Percentiles rank a stretch among this genome's conserved stretches.
Evolutionary conservation across 2,113 vertebrate species (phyloP).

Genomic region (Procapra przewalskii): DNA sequence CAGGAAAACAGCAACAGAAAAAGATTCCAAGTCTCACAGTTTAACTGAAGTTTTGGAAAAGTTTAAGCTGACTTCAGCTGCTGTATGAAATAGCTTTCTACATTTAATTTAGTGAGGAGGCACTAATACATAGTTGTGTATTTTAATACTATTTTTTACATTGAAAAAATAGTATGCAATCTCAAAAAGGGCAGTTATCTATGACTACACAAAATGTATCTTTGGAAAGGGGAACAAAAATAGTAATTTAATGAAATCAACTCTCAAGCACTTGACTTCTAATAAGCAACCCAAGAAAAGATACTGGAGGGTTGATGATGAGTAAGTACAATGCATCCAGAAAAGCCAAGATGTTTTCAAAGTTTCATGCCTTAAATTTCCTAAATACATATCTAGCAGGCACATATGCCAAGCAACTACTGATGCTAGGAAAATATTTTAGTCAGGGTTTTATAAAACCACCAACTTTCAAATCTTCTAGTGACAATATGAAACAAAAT

Average conservation of each 20-base stretch:
- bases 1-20: not conserved
- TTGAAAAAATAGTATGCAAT: constrained; percentile 33
- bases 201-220: constrained; percentile 21
- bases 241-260: constrained; percentile 29
- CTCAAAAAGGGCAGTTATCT: constrained; percentile 26
- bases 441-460: constrained; percentile 38
- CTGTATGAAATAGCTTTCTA: constrained; percentile 32
- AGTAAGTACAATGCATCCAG: not conserved
- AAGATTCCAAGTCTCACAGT: constrained; percentile 19
- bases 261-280: constrained; percentile 10
- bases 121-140: not conserved
- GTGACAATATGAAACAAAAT: constrained; percentile 71
- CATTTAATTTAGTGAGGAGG: constrained; percentile 42
- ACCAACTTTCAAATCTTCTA: constrained; percentile 24
- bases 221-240: constrained; percentile 14
- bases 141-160: constrained; percentile 58
- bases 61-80: constrained; percentile 28
- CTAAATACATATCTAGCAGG: constrained; percentile 50
- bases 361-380: constrained; percentile 41
- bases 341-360: constrained; percentile 8
- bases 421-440: constrained; percentile 46
- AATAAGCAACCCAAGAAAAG: constrained; percentile 35
- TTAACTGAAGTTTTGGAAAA: constrained; percentile 37
- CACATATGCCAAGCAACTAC: constrained; percentile 30
- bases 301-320: not conserved